Percentiles rank a stretch among this genome's conserved stretches.
These are phyloP conservation scores for Anthoscopus minutus DNA, from an alignment of 2,113 vertebrate genomes.

Conservation along the genomic window DNA sequence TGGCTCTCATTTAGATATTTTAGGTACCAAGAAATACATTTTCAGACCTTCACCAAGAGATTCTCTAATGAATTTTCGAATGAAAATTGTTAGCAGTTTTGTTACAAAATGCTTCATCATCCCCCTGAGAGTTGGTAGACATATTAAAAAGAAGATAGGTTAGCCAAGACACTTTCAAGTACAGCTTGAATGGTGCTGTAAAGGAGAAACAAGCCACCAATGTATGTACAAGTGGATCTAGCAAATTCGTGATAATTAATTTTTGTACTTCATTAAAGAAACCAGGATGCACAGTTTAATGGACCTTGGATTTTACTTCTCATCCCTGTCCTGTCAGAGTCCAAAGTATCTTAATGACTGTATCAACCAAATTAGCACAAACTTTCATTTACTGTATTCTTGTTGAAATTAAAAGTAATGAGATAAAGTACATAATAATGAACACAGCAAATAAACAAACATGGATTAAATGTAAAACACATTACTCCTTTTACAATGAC, in stretches of 20 bases:
- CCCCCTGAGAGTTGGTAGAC: background rate
- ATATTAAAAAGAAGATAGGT: background rate
- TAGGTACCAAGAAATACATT: background rate
- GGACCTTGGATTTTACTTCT: background rate
- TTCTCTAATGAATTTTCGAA: background rate
- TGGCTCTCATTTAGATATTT: background rate
- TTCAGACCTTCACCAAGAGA: background rate
- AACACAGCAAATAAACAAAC: background rate
- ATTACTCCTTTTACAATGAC: background rate
- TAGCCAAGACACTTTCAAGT: background rate
- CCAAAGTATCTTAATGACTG: background rate
- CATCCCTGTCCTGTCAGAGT: background rate
- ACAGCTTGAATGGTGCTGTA: background rate
- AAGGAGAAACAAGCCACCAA: background rate
- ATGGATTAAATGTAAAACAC: background rate
- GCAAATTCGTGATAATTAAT: background rate
- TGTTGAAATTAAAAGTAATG: background rate
- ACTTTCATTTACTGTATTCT: background rate
- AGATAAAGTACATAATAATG: background rate
- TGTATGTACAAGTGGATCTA: background rate
- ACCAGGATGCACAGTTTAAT: background rate
- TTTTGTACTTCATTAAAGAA: conserved; percentile 2
- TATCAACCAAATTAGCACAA: background rate
- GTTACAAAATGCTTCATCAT: background rate
- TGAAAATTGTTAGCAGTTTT: background rate